Evolutionary conservation across 2,888 invertebrate genomes (phyloP), one percentile per base, ranked within the genome.

Genomic region (Idaea aversata): DNA sequence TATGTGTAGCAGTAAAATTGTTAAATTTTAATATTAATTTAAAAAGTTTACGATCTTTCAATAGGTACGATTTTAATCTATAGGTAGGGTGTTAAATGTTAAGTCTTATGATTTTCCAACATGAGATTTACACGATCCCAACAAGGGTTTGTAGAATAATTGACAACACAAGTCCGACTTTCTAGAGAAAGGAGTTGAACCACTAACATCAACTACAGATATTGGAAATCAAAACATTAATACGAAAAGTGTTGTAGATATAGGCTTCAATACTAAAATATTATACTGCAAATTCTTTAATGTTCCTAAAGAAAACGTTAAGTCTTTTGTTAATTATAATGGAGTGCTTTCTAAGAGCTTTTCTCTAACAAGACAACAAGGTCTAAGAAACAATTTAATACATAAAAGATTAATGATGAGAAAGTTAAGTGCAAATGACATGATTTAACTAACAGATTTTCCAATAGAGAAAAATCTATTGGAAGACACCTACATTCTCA

Each of bases 171-270:
- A 67, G 70, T 70, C 36, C 57, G 63, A 68, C 72, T 73, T 73
- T 72, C 72, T 72, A 73, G 73, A 71, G 72, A 72, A 73, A 73
- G 69, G 73, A 66, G 65, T 65, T 62, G 67, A 65, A 64, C 59
- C 16, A 68, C 61, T 61, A 66, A 67, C 67, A 6, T 47, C 47
- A 47, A 47, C 10, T 47, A 47, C 10, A 47, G 57, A 61, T 59
- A 61, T 15, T 61, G 63, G 65, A 63, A 59, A 60, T 10, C 34
- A 36, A 62, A 25, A 35, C 62, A 61, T 38, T 62, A 36, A 36
- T 47, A 47, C 13, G 47, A 6, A 5, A 10, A 47, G 47, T 47
- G 2, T 47, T 47, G 47, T 47, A 47, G 47, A 47, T 13, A 13
- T 4, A 3, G 47, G 47, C 47, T 47, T 6, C 47, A 47, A 47